phyloP scores from a whole-genome alignment of 2,888 invertebrate genomes.

The Caenorhabditis sp. region DNA sequence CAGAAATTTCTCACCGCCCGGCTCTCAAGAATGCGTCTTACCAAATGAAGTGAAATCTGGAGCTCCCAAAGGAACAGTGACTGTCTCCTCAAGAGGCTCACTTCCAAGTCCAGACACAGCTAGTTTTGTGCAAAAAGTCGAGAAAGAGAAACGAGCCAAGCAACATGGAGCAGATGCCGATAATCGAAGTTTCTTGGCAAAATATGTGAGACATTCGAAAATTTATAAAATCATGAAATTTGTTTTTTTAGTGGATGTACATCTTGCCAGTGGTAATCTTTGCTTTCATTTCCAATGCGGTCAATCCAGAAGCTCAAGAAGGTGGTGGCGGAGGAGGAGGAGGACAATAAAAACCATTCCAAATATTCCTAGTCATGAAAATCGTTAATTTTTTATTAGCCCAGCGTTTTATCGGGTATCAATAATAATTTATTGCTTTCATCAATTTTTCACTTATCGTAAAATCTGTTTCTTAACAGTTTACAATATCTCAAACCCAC shows the following conservation, averaged over 20 bases:
- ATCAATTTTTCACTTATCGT: not conserved
- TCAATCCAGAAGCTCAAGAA: slow-evolving; percentile 77
- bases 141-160: slow-evolving; percentile 88
- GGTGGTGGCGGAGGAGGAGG: slow-evolving; percentile 33
- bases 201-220: slow-evolving; percentile 84
- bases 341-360: not conserved
- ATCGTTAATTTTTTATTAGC: slow-evolving; percentile 4
- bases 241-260: slow-evolving; percentile 95
- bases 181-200: slow-evolving; percentile 91
- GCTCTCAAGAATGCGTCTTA: not conserved
- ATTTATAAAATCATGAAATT: slow-evolving; percentile 3
- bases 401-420: not conserved
- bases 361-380: not conserved
- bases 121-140: slow-evolving; percentile 89
- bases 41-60: slow-evolving; percentile 8
- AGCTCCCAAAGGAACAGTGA: slow-evolving; percentile 34
- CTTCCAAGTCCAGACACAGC: slow-evolving; percentile 83
- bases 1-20: not conserved
- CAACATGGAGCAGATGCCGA: slow-evolving; percentile 79
- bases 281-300: slow-evolving; percentile 86
- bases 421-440: not conserved
- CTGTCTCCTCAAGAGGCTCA: slow-evolving; percentile 22
- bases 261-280: slow-evolving; percentile 91
- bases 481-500: not conserved
- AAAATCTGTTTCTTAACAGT: not conserved